Base-by-base conservation (phyloP, 2,797 vertebrate species). In the Hemitrygon akajei region DNA sequence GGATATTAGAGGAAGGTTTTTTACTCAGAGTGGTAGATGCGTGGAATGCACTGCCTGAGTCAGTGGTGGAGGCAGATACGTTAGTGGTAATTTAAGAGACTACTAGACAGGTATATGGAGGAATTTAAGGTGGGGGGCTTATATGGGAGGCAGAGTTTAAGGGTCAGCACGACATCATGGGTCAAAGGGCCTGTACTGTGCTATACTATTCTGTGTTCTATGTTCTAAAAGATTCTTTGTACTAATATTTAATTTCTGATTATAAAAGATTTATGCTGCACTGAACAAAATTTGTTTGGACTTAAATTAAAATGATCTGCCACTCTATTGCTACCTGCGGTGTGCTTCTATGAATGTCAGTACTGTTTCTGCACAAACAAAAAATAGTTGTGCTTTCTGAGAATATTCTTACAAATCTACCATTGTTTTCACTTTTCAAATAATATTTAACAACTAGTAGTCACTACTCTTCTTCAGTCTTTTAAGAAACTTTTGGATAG, bases 201-300 rank as follows among this genome's bases (percentile, higher is more conserved):
- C n/a, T n/a, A n/a, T n/a, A n/a, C n/a, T n/a, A n/a, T n/a, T n/a
- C n/a, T n/a, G n/a, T n/a, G n/a, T n/a, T n/a, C n/a, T n/a, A n/a
- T n/a, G n/a, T n/a, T n/a, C n/a, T n/a, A 58, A 93, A 93, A 76
- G 37, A 30, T 93, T 93, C 10, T 91, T 34, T 76, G 40, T 76
- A 20, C 47, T 30, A 56, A 56, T 75, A 75, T 30, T 16, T 58
- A 30, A 93, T 30, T 75, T 22, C 27, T 86, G 71, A 3, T 47
- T 47, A 1, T 47, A 47, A 47, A 47, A 47, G 47, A 47, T 47
- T 47, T 47, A 47, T 40, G 20, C 76, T 76, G 40, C 76, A 76
- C 66, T 56, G 16, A 75, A 75, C 47, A 91, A 93, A 14, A n/a
- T 58, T 87, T 60, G 84, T 30, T 87, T 14, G 58, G 76, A 76